phyloP scores from a whole-genome alignment of 2,797 vertebrate genomes.

The Nannoperca obscura region DNA sequence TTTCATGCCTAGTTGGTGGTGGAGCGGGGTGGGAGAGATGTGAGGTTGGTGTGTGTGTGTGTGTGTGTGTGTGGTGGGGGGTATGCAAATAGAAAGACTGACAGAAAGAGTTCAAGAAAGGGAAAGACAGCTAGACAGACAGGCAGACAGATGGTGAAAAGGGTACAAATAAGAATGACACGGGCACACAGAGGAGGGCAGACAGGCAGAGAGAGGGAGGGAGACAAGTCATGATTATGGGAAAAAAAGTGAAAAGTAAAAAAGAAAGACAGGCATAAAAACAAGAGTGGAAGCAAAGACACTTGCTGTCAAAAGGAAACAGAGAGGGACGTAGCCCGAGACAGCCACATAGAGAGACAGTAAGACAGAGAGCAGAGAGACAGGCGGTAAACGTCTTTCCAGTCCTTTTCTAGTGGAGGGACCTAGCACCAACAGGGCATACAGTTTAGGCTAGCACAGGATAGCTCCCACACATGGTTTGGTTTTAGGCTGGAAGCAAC shows the following conservation, averaged over 20 bases:
- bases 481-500: conserved; percentile 72
- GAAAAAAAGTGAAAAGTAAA: conserved; percentile 17
- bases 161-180: conserved; percentile 6
- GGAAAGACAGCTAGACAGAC: conserved; percentile 33
- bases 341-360: conserved; percentile 6
- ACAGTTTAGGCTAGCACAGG: conserved; percentile 56
- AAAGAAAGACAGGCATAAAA: too few species aligned
- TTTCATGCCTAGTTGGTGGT: conserved; percentile 87
- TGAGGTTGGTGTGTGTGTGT: conserved; percentile 1
- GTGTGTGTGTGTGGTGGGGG: neutral
- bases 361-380: neutral
- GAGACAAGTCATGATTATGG: conserved; percentile 29
- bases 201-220: conserved; percentile 8
- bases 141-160: conserved; percentile 9
- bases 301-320: conserved; percentile 15
- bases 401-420: conserved; percentile 12
- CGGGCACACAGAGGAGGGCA: conserved; percentile 19
- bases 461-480: conserved; percentile 76
- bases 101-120: conserved; percentile 51
- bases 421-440: conserved; percentile 39
- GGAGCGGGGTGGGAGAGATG: conserved; percentile 68
- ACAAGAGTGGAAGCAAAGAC: conserved; percentile 1
- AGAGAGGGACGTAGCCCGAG: neutral
- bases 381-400: conserved; percentile 12
- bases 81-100: conserved; percentile 51